phyloP scores from a whole-genome alignment of 2,113 vertebrate species.

The Percina caprodes region DNA sequence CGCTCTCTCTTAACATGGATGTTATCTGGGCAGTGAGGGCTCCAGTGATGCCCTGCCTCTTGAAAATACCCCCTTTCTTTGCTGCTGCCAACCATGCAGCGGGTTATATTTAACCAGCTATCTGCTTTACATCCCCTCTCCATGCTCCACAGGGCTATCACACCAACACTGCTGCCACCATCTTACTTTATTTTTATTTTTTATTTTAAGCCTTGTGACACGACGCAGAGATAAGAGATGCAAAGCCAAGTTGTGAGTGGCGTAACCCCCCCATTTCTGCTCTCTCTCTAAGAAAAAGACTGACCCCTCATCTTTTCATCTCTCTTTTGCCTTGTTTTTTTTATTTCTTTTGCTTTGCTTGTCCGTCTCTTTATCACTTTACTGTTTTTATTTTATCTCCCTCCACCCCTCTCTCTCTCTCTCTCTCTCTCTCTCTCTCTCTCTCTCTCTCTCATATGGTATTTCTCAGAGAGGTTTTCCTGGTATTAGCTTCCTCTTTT shows the following conservation, averaged over 20 bases:
- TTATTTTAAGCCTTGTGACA: constrained; percentile 85
- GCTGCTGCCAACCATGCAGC: constrained; percentile 79
- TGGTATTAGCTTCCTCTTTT: constrained; percentile 56
- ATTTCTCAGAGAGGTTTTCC: constrained; percentile 63
- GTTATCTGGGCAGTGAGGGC: constrained; percentile 83
- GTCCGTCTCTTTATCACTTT: constrained; percentile 70
- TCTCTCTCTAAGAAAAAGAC: constrained; percentile 54
- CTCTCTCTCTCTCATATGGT: constrained; percentile 53
- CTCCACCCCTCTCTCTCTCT: constrained; percentile 24
- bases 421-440: constrained; percentile 30
- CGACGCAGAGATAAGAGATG: constrained; percentile 83
- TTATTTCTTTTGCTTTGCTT: constrained; percentile 54
- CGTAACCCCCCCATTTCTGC: constrained; percentile 42
- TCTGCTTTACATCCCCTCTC: constrained; percentile 84
- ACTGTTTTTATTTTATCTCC: constrained; percentile 51
- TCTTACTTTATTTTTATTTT: constrained; percentile 83
- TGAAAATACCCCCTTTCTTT: constrained; percentile 83
- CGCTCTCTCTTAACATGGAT: constrained; percentile 71
- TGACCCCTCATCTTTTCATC: constrained; percentile 43
- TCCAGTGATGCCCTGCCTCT: constrained; percentile 84
- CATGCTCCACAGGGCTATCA: constrained; percentile 82
- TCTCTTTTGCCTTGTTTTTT: constrained; percentile 59
- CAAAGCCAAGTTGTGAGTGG: constrained; percentile 79
- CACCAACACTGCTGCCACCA: constrained; percentile 74
- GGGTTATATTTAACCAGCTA: constrained; percentile 86